Evolutionary conservation across 2,888 invertebrate species (phyloP).

Genomic region (Margaritifera margaritifera): DNA sequence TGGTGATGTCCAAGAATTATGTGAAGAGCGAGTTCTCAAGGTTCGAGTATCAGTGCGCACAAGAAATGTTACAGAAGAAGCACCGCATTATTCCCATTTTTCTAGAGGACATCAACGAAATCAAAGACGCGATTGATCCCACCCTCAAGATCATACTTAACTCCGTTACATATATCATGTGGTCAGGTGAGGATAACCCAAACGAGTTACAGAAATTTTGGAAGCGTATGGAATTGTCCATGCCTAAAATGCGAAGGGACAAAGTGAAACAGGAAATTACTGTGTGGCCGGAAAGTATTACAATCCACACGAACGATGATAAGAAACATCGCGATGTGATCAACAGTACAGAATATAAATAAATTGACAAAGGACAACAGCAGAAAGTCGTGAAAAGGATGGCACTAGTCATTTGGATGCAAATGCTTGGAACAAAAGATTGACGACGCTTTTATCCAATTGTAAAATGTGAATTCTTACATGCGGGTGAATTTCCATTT

Average conservation of each 20-base stretch:
- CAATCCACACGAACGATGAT: too few relatives aligned
- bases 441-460: too few relatives aligned
- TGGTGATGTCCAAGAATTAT: slow-evolving; percentile 35
- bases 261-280: too few relatives aligned
- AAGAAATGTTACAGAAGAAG: slow-evolving; percentile 42
- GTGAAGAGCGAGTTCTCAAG: slow-evolving; percentile 41
- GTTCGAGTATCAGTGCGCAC: slow-evolving; percentile 46
- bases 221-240: slow-evolving; percentile 28
- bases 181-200: slow-evolving; percentile 21
- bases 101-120: slow-evolving; percentile 26
- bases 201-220: slow-evolving; percentile 29
- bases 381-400: too few relatives aligned
- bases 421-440: too few relatives aligned
- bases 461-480: too few relatives aligned
- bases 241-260: slow-evolving; percentile 31
- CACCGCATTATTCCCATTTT: slow-evolving; percentile 46
- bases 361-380: too few relatives aligned
- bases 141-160: slow-evolving; percentile 33
- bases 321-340: too few relatives aligned
- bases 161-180: slow-evolving; percentile 37
- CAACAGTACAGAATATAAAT: too few relatives aligned
- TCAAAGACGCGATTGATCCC: slow-evolving; percentile 24
- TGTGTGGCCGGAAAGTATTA: too few relatives aligned
- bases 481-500: too few relatives aligned
- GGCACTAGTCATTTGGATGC: too few relatives aligned